Conservation (phyloP, 2,888 invertebrate genomes). For the Lutraria lutraria region DNA sequence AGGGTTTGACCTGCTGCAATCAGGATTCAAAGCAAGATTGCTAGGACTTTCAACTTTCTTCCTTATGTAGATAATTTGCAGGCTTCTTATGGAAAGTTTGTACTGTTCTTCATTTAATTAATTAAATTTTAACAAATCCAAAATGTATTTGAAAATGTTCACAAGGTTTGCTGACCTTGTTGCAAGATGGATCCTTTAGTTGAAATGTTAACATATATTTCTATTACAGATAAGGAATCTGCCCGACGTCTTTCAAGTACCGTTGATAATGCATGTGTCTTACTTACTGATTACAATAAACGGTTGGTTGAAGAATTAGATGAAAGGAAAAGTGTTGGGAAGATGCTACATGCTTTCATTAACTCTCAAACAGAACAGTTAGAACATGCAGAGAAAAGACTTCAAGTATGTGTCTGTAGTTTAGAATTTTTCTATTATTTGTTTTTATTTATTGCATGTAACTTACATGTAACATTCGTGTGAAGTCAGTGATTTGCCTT, state of each 20-base stretch:
- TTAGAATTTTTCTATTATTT: not conserved
- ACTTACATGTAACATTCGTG: no score
- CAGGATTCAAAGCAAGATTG: no score
- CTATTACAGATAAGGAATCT: conserved; percentile 81
- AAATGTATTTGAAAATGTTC: no score
- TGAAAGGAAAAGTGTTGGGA: conserved; percentile 93
- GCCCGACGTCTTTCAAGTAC: conserved; percentile 91
- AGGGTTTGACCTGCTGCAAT: no score
- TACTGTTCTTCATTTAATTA: no score
- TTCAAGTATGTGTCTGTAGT: conserved; percentile 90
- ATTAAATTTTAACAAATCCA: no score
- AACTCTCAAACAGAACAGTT: conserved; percentile 94
- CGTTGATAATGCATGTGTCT: conserved; percentile 95
- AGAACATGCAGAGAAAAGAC: conserved; percentile 93
- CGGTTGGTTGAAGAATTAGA: conserved; percentile 95
- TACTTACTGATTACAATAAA: conserved; percentile 95
- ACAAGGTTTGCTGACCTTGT: no score
- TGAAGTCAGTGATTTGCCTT: no score
- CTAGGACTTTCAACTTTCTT: no score
- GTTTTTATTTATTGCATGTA: no score
- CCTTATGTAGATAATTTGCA: no score
- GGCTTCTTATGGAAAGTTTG: no score
- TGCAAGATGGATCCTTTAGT: not conserved
- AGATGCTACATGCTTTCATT: conserved; percentile 94
- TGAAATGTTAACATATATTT: not conserved